Evolutionary conservation across 2,888 invertebrate species (phyloP).

Genomic region (Morpho deidamia): DNA sequence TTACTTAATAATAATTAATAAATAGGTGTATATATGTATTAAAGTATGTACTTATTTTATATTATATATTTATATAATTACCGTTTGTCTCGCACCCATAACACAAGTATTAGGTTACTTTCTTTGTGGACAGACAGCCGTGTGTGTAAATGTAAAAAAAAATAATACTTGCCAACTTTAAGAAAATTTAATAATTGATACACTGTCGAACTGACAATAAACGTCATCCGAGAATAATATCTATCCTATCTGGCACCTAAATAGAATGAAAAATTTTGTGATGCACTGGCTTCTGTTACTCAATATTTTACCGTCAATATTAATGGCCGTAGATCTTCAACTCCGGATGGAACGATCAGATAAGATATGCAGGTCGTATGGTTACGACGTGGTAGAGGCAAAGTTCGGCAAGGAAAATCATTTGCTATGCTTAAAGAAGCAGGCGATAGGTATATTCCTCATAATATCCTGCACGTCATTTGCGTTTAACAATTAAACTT

Average conservation of each 20-base stretch:
- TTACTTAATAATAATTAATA: no score
- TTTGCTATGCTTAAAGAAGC: slow-evolving; percentile 37
- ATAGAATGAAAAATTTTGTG: not conserved
- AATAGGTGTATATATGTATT: no score
- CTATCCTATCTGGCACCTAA: not conserved
- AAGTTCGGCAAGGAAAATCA: slow-evolving; percentile 52
- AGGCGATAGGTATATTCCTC: slow-evolving; percentile 11
- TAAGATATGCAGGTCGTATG: slow-evolving; percentile 32
- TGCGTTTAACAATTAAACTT: no score
- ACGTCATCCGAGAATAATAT: not conserved
- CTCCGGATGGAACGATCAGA: slow-evolving; percentile 14
- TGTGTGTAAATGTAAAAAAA: no score
- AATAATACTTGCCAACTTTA: no score
- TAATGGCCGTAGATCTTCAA: slow-evolving; percentile 12
- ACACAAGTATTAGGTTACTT: no score
- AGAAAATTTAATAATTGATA: no score
- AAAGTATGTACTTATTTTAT: no score
- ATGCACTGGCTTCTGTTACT: slow-evolving; percentile 11
- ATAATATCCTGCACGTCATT: no score
- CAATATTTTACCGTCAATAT: slow-evolving; percentile 1
- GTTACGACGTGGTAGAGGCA: slow-evolving; percentile 42
- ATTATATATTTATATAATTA: no score
- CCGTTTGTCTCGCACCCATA: no score
- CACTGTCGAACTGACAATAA: not conserved
- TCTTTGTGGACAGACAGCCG: no score